phyloP scores from a whole-genome alignment of 2,113 vertebrate genomes.

The Mystacornis crossleyi region DNA sequence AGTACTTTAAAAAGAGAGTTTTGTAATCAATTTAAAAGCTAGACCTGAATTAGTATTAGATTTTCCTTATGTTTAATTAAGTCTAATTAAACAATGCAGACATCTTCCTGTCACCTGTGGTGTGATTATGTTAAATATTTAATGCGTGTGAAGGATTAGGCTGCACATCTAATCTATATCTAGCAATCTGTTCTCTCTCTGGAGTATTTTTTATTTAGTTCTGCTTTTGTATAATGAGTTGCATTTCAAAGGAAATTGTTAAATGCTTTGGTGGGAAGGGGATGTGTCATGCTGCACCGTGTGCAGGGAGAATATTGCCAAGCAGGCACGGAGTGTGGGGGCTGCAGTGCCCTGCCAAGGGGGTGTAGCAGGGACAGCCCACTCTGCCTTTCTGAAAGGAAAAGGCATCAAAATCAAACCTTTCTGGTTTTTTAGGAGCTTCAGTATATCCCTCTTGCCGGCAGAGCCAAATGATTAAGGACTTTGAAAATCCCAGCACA shows the following conservation, averaged over 20 bases:
- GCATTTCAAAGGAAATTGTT: constrained; percentile 61
- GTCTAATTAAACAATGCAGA: constrained; percentile 79
- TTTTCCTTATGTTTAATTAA: constrained; percentile 80
- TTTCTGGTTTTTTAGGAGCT: neutral
- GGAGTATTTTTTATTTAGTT: constrained; percentile 73
- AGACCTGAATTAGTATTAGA: constrained; percentile 68
- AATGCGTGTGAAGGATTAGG: constrained; percentile 77
- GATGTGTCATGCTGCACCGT: neutral
- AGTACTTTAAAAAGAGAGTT: constrained; percentile 30
- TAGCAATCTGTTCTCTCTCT: constrained; percentile 78
- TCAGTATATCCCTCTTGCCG: neutral
- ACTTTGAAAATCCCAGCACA: neutral
- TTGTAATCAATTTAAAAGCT: constrained; percentile 66
- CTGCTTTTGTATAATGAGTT: constrained; percentile 70
- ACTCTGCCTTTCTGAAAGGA: neutral
- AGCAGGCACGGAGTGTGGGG: fast-evolving
- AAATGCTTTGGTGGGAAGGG: constrained; percentile 3
- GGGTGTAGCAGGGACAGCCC: neutral
- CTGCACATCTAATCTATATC: constrained; percentile 76
- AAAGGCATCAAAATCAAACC: neutral
- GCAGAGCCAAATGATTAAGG: neutral
- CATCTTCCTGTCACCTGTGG: constrained; percentile 76
- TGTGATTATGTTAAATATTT: constrained; percentile 80
- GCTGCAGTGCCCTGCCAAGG: neutral
- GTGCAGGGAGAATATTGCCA: neutral